These are phyloP conservation scores for Callionymus lyra DNA, from an alignment of 2,113 vertebrate genomes.

Conservation along the genomic window DNA sequence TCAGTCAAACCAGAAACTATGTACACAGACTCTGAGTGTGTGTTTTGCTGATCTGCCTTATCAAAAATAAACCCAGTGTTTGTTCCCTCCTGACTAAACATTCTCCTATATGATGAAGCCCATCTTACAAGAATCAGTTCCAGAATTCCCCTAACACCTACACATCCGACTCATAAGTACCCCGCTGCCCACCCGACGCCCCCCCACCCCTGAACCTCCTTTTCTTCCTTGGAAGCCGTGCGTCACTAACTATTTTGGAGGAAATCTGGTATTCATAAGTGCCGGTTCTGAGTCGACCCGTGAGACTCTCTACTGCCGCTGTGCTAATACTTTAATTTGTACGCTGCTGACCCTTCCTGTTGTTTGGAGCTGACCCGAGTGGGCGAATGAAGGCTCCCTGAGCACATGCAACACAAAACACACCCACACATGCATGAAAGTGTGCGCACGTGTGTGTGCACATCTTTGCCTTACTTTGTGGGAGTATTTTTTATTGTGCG, in stretches of 20 bases:
- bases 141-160: conserved; percentile 58
- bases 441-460: no score
- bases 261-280: conserved; percentile 61
- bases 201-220: conserved; percentile 15
- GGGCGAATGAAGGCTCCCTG: conserved; percentile 46
- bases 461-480: no score
- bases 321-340: conserved; percentile 51
- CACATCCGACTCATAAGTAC: conserved; percentile 32
- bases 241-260: conserved; percentile 45
- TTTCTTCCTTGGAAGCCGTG: conserved; percentile 53
- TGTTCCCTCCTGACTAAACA: no score
- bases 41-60: conserved; percentile 10
- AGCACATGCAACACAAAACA: conserved; percentile 1
- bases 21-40: conserved; percentile 11
- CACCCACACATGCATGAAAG: conserved; percentile 1
- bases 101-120: conserved; percentile 46
- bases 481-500: conserved; percentile 2
- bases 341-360: conserved; percentile 46
- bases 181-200: conserved; percentile 18
- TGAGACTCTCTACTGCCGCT: conserved; percentile 50
- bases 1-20: conserved; percentile 40
- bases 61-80: conserved; percentile 50
- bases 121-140: conserved; percentile 50
- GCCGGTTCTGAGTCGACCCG: conserved; percentile 51
- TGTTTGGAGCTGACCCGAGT: conserved; percentile 61